Evolutionary conservation across 2,113 vertebrate genomes (phyloP).

Genomic region (Hippoglossus stenolepis): DNA sequence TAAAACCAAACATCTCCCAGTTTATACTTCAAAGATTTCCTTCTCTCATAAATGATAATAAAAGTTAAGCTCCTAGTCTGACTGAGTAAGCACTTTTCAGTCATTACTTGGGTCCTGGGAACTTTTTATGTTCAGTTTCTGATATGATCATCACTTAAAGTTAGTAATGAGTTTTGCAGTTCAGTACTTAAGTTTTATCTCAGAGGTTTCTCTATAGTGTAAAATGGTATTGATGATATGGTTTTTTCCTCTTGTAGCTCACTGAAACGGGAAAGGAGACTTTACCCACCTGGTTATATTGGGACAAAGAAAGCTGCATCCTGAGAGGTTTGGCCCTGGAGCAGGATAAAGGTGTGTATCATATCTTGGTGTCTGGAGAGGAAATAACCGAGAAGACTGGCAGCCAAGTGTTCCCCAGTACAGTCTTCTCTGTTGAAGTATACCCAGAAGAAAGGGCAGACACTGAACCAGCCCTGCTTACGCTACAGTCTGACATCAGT

Average conservation of each 20-base stretch:
- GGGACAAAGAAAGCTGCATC: constrained; percentile 85
- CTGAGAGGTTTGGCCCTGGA: constrained; percentile 93
- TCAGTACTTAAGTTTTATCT: background rate
- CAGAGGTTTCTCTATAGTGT: constrained; percentile 1
- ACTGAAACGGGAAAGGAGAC: constrained; percentile 89
- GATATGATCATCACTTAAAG: constrained; percentile 4
- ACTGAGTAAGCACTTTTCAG: background rate
- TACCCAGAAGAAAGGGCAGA: constrained; percentile 92
- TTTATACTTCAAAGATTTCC: background rate
- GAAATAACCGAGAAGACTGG: constrained; percentile 83
- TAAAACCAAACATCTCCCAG: background rate
- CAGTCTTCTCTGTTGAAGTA: constrained; percentile 95
- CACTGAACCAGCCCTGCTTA: constrained; percentile 83
- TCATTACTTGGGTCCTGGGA: constrained; percentile 1
- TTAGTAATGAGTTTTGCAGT: constrained; percentile 1
- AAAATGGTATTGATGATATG: constrained; percentile 20
- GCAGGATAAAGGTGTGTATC: constrained; percentile 93
- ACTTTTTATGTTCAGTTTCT: background rate
- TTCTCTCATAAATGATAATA: background rate
- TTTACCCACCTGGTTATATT: constrained; percentile 92
- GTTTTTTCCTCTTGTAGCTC: constrained; percentile 79
- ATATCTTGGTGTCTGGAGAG: constrained; percentile 87
- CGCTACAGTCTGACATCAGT: constrained; percentile 77
- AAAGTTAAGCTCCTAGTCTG: background rate
- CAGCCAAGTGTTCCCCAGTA: constrained; percentile 81